Conservation (phyloP, 2,113 vertebrate genomes). For the Tapirus terrestris region DNA sequence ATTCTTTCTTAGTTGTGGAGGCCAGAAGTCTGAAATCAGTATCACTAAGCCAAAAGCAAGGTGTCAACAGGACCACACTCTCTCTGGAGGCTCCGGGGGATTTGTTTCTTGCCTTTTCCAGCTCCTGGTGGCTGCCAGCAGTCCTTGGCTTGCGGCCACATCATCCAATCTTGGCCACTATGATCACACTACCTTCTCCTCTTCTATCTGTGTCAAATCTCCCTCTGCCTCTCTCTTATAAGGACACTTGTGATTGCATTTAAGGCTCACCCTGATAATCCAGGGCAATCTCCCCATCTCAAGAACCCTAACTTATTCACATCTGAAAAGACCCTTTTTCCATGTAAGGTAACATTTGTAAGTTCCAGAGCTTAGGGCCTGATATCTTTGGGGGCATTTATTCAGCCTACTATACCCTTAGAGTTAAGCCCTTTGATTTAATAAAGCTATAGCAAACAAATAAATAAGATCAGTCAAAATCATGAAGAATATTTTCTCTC, state of each 20-base stretch:
- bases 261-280: background rate
- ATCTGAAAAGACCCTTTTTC: background rate
- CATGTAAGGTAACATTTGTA: background rate
- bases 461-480: constrained; percentile 13
- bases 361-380: background rate
- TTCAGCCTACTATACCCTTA: background rate
- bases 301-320: background rate
- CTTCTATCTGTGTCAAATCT: background rate
- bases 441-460: background rate
- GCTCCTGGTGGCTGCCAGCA: background rate
- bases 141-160: background rate
- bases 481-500: background rate
- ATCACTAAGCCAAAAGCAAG: background rate
- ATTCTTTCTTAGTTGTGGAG: background rate
- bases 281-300: background rate
- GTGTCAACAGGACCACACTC: background rate
- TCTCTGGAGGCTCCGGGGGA: background rate
- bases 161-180: background rate
- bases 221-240: background rate
- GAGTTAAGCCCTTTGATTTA: background rate
- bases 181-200: background rate
- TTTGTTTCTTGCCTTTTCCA: background rate
- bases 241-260: background rate
- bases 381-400: background rate
- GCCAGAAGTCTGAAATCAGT: background rate